Evolutionary conservation across 2,888 invertebrate genomes (phyloP).

Genomic region (Acleris literana): DNA sequence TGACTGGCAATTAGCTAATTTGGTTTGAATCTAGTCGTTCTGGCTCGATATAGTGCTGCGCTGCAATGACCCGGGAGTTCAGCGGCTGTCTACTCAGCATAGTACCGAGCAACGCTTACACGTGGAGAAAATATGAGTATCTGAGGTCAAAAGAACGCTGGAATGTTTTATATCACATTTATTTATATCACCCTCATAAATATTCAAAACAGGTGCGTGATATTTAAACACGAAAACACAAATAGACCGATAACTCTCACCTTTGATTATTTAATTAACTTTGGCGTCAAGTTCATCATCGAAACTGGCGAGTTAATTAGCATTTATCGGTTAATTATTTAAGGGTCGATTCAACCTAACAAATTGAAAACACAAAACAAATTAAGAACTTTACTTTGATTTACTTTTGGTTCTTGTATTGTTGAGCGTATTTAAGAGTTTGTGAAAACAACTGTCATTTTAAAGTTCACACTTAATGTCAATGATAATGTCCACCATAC

Average conservation of each 20-base stretch:
- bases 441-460: slow-evolving; percentile 5
- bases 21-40: slow-evolving; percentile 51
- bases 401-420: slow-evolving; percentile 13
- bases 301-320: slow-evolving; percentile 4
- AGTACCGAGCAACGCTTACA: slow-evolving; percentile 29
- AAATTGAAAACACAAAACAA: slow-evolving; percentile 6
- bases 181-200: background rate
- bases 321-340: background rate
- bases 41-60: slow-evolving; percentile 39
- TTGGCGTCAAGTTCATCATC: background rate
- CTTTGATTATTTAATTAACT: background rate
- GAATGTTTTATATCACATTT: background rate
- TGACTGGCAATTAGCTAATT: slow-evolving; percentile 52
- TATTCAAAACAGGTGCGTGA: too few relatives aligned
- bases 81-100: slow-evolving; percentile 37
- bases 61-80: slow-evolving; percentile 5
- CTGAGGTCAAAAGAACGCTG: background rate
- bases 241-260: background rate
- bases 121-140: slow-evolving; percentile 9
- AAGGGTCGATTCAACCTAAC: background rate
- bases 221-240: background rate
- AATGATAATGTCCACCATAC: too few relatives aligned
- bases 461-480: background rate
- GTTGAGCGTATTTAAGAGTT: background rate
- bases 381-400: slow-evolving; percentile 9